These are phyloP conservation scores for Stratiolaelaps scimitus DNA, from an alignment of 1,140 invertebrate species.

Conservation along the genomic window DNA sequence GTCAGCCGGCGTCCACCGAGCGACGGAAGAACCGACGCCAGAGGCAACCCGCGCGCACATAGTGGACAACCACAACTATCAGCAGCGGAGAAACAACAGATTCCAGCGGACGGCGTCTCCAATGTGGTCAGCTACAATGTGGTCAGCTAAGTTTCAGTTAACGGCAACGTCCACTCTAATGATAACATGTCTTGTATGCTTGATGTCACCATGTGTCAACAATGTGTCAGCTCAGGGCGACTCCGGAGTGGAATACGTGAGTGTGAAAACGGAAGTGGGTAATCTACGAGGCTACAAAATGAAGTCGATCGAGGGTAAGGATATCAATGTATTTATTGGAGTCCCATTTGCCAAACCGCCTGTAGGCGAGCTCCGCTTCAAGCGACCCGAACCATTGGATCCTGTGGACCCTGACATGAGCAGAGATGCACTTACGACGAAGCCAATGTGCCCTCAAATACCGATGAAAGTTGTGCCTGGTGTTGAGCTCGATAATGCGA, in stretches of 20 bases:
- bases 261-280: constrained; percentile 6
- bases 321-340: constrained; percentile 41
- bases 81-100: too few relatives aligned
- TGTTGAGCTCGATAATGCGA: constrained; percentile 39
- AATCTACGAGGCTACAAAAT: constrained; percentile 5
- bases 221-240: background rate
- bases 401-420: background rate
- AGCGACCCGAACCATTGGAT: constrained; percentile 48
- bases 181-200: too few relatives aligned
- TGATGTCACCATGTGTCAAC: too few relatives aligned
- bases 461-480: constrained; percentile 27
- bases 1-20: too few relatives aligned
- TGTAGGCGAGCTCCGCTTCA: constrained; percentile 53
- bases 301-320: constrained; percentile 14
- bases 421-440: background rate
- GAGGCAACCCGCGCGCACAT: too few relatives aligned
- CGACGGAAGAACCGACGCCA: too few relatives aligned
- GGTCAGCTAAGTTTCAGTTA: too few relatives aligned
- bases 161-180: too few relatives aligned
- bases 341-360: constrained; percentile 74
- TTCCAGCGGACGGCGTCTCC: too few relatives aligned
- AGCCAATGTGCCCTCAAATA: constrained; percentile 14
- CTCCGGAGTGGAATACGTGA: background rate
- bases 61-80: too few relatives aligned
- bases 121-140: too few relatives aligned